Evolutionary conservation across 2,113 vertebrate species (phyloP).

Genomic region (Mus spicilegus): DNA sequence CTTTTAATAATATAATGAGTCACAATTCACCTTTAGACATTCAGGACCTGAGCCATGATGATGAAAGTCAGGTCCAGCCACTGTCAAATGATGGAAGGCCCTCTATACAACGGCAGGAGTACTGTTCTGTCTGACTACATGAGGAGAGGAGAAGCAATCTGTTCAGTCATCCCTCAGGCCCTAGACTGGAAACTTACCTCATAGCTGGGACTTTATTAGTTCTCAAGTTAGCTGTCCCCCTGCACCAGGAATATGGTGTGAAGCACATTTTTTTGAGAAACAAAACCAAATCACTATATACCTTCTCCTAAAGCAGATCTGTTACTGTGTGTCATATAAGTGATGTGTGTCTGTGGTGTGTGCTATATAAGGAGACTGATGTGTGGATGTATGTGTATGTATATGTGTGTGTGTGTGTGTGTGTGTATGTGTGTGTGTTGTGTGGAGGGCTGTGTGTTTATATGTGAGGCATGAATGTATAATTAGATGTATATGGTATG

Average conservation of each 20-base stretch:
- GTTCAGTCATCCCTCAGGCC: not conserved
- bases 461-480: not conserved
- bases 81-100: not conserved
- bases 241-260: not conserved
- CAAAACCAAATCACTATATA: not conserved
- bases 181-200: not conserved
- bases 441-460: not conserved
- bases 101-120: not conserved
- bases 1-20: not conserved
- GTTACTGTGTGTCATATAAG: not conserved
- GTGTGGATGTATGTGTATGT: not conserved
- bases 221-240: not conserved
- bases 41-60: not conserved
- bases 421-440: not conserved
- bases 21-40: not conserved
- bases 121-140: not conserved
- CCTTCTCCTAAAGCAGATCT: not conserved
- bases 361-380: not conserved
- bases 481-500: not conserved
- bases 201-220: not conserved
- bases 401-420: not conserved
- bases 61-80: not conserved
- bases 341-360: not conserved
- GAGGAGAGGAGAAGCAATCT: not conserved
- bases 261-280: not conserved